Base-by-base conservation (phyloP, 2,797 vertebrate genomes). In the Luscinia luscinia region DNA sequence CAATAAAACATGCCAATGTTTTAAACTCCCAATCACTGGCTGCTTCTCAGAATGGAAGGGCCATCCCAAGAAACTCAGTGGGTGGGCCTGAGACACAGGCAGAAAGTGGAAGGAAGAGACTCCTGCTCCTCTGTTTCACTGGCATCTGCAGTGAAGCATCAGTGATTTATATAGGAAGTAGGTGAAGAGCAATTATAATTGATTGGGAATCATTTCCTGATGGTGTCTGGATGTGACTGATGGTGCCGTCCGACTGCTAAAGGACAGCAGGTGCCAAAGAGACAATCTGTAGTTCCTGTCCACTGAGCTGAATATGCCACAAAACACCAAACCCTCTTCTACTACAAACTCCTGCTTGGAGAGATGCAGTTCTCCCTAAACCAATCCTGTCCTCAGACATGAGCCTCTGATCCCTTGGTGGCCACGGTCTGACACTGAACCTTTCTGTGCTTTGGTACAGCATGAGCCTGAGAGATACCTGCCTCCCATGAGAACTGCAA, bases 151-250 rank as follows among this genome's bases (percentile, higher is more conserved):
- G 89, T 89, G 90, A 90, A 95, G 89, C 90, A 86, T 69, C 89
- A 77, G 92, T 96, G 96, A 97, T 96, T 97, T 96, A 95, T 58
- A 96, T 78, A 95, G 96, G 94, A 96, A 96, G 89, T 96, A 97
- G 96, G 92, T 96, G 92, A 97, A 93, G 94, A 96, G 94, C 96
- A 97, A 97, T 97, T 97, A 97, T 94, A 97, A 97, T 96, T 97
- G 97, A 97, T 97, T 96, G 81, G 96, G 94, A 97, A 97, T 97
- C 49, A 91, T 97, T 97, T 97, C 96, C 97, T 96, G 96, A 94
- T 96, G 84, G 95, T 96, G 84, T 77, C 79, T 93, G 90, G 40
- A 57, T 88, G 76, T 95, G 94, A 97, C 93, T 96, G 96, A 96
- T 96, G 89, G 95, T 64, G 66, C 89, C 11, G 75, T 94, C 94